phyloP scores from a whole-genome alignment of 1,140 invertebrate species.

The Orius insidiosus region DNA sequence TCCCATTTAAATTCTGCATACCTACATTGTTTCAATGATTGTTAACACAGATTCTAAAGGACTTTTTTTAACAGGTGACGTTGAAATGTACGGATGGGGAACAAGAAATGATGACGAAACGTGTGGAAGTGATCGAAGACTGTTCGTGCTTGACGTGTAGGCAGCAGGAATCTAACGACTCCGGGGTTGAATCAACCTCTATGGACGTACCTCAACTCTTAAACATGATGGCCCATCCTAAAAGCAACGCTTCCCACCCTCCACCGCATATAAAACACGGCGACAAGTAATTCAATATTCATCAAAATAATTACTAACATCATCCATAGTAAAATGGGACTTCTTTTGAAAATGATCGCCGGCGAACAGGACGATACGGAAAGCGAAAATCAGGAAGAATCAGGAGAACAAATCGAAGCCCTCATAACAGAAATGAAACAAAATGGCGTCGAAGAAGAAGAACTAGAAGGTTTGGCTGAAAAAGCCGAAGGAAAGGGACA shows the following conservation, averaged over 20 bases:
- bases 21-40: too few species aligned
- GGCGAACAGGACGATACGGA: constrained; percentile 6
- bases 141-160: constrained; percentile 41
- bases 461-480: constrained; percentile 5
- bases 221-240: constrained; percentile 4
- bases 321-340: background rate
- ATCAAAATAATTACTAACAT: background rate
- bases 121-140: constrained; percentile 43
- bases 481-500: constrained; percentile 8
- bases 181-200: background rate
- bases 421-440: constrained; percentile 5
- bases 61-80: constrained; percentile 31
- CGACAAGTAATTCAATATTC: constrained; percentile 1
- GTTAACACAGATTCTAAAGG: too few species aligned
- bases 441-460: constrained; percentile 9
- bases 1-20: too few species aligned
- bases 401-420: constrained; percentile 1
- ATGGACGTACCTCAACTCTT: constrained; percentile 14
- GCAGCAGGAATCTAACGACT: background rate
- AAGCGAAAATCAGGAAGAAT: background rate
- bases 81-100: constrained; percentile 30
- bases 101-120: constrained; percentile 33
- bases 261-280: constrained; percentile 6
- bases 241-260: background rate
- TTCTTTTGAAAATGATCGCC: constrained; percentile 5